Base-by-base conservation (phyloP, 2,113 vertebrate genomes). In the Rousettus leschenaultii region DNA sequence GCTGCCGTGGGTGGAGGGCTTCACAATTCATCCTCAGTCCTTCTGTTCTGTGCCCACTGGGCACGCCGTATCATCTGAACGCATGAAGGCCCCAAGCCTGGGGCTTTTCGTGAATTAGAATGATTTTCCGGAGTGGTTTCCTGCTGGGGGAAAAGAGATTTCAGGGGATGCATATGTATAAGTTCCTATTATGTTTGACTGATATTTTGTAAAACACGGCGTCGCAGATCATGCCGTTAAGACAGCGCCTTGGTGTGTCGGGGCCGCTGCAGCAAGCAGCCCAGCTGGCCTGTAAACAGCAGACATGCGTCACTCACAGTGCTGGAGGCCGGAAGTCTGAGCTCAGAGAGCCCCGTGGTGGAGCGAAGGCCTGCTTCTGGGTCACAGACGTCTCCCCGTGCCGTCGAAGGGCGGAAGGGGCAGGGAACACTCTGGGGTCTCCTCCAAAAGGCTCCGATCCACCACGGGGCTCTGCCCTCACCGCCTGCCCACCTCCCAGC, bases 111-210 rank as follows among this genome's bases (percentile, higher is more conserved):
- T 48, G 61, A 57, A 79, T 92, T 48, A 48, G 45, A 66, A 35
- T 74, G 79, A 26, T 28, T 77, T 94, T 86, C 71, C 89, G 61
- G 87, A 73, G 87, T 40, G 35, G 40, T 10, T 87, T 85, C 48
- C 14, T 7, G 1, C 24, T 4, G n/a, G 5, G 38, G 2, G 48
- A 15, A 11, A 43, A 66, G 35, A 45, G 87, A 15, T 55, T 40
- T 57, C 24, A 40, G 13, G n/a, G 35, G 10, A 55, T 66, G 61
- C 3, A 0, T 16, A 24, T 1, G 0, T 9, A 6, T 3, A 26
- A 48, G 21, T 61, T 84, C 19, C 4, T 22, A 18, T 77, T 68
- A 2, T 11, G 21, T 61, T 74, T 33, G 6, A 24, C 3, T n/a
- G 16, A 5, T 35, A 13, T 35, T 45, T 92, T 57, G 38, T 28